These are phyloP conservation scores for Cyanocitta stelleri DNA, from an alignment of 2,113 vertebrate species.

Conservation along the genomic window DNA sequence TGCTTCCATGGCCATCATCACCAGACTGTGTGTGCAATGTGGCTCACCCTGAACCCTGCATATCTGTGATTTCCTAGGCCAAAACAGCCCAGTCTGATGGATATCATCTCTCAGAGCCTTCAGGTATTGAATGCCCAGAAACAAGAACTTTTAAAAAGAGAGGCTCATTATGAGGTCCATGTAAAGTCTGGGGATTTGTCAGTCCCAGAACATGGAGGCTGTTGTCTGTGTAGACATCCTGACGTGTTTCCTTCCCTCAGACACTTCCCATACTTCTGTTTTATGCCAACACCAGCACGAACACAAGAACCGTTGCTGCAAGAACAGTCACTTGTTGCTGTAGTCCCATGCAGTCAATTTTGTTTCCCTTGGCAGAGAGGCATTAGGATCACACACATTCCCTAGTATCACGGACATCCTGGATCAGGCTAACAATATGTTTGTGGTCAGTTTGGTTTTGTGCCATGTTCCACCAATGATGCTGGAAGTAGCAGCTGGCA, in stretches of 20 bases:
- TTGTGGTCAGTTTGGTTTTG: not conserved
- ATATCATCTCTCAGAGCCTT: not conserved
- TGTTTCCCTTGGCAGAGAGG: not conserved
- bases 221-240: not conserved
- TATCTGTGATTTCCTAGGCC: not conserved
- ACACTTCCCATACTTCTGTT: not conserved
- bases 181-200: not conserved
- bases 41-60: not conserved
- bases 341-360: not conserved
- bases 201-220: not conserved
- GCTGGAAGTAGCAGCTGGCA: not conserved
- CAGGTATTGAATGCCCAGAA: not conserved
- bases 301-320: not conserved
- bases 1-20: rapidly evolving
- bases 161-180: not conserved
- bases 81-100: not conserved
- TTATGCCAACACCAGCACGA: rapidly evolving
- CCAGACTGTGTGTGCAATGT: rapidly evolving
- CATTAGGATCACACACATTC: rapidly evolving
- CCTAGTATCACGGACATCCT: not conserved
- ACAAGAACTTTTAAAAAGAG: not conserved
- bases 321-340: not conserved
- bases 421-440: rapidly evolving
- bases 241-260: not conserved
- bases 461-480: not conserved